Evolutionary conservation across 2,797 vertebrate genomes (phyloP).

Genomic region (Parauchenoglanis punctatus): DNA sequence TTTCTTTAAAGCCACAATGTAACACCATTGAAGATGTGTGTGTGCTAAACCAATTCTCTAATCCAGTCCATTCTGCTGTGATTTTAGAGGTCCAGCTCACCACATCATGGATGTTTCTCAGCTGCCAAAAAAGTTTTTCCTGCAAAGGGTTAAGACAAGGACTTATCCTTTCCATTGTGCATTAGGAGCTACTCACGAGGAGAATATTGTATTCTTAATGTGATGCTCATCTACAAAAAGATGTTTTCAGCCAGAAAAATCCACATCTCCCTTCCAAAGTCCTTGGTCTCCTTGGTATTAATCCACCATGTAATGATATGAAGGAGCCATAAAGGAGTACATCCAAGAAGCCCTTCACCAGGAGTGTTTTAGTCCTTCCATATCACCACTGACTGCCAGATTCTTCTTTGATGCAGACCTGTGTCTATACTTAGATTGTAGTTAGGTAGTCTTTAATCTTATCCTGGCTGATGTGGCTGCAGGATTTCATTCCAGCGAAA

Average conservation of each 20-base stretch:
- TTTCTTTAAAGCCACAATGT: neutral
- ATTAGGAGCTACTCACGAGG: neutral
- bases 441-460: neutral
- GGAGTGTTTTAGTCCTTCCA: neutral
- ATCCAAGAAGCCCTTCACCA: neutral
- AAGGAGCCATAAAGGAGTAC: neutral
- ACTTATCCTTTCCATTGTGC: neutral
- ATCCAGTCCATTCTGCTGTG: neutral
- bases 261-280: neutral
- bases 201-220: neutral
- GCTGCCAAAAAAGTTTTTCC: neutral
- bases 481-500: neutral
- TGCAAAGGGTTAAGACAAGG: neutral
- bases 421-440: too few relatives aligned
- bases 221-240: neutral
- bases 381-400: neutral
- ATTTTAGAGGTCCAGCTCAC: neutral
- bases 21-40: neutral
- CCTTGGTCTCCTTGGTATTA: neutral
- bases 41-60: neutral
- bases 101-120: neutral
- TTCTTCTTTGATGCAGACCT: neutral
- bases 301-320: neutral
- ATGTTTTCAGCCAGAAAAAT: neutral
- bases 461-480: neutral